phyloP scores from a whole-genome alignment of 2,888 invertebrate species.

The Aricia artaxerxes region DNA sequence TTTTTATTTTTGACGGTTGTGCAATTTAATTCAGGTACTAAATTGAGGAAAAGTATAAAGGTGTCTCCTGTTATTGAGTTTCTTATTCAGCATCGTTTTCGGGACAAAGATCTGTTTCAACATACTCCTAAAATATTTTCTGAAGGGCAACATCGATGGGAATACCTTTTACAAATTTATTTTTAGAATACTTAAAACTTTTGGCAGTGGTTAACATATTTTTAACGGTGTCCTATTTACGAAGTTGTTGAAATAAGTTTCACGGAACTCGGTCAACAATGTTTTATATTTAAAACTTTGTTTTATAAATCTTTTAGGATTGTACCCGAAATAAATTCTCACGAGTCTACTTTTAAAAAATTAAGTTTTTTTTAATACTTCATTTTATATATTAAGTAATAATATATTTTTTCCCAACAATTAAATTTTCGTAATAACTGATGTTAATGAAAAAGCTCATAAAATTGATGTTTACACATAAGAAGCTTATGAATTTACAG shows the following conservation, averaged over 20 bases:
- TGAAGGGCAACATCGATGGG: neutral
- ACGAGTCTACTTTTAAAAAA: neutral
- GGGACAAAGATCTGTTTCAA: neutral
- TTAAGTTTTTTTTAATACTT: too few relatives aligned
- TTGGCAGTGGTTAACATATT: slow-evolving; percentile 23
- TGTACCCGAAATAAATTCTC: neutral
- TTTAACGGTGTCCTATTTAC: slow-evolving; percentile 16
- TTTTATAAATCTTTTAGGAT: neutral
- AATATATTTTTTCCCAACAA: too few relatives aligned
- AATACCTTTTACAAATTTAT: neutral
- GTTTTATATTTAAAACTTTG: neutral
- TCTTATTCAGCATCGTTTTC: neutral
- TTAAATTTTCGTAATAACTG: neutral
- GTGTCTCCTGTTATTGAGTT: neutral
- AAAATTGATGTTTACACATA: neutral
- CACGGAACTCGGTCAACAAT: neutral
- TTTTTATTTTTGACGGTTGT: neutral
- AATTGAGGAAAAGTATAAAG: neutral
- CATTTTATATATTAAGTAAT: too few relatives aligned
- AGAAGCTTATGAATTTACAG: neutral
- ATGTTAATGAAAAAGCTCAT: neutral
- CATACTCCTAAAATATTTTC: neutral
- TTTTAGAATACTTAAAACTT: slow-evolving; percentile 19
- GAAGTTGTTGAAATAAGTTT: slow-evolving; percentile 25
- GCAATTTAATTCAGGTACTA: neutral